Percentiles rank a stretch among this genome's conserved stretches.
These are phyloP conservation scores for Hyperoodon ampullatus DNA, from an alignment of 2,113 vertebrate genomes.

Conservation along the genomic window DNA sequence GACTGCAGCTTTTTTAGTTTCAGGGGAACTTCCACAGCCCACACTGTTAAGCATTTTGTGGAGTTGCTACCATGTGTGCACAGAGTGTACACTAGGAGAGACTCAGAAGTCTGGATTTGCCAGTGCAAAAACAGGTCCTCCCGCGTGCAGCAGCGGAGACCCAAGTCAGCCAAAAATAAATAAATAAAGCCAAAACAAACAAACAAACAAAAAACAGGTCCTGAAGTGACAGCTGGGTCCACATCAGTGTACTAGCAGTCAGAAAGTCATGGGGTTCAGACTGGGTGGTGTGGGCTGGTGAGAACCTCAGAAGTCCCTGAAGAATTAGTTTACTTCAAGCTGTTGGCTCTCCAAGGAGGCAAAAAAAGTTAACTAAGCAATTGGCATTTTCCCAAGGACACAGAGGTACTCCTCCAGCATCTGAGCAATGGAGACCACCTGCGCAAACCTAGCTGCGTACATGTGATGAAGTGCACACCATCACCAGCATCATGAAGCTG, in stretches of 20 bases:
- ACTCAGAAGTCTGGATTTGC: neutral
- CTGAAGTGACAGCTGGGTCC: neutral
- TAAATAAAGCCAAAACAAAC: too few species aligned
- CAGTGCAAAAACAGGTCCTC: neutral
- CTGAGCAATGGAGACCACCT: neutral
- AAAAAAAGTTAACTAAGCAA: conserved; percentile 23
- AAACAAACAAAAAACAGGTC: neutral
- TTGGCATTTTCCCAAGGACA: conserved; percentile 47
- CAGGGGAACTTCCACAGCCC: neutral
- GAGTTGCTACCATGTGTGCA: neutral
- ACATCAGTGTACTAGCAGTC: neutral
- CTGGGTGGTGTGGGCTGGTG: neutral
- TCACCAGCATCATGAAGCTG: conserved; percentile 55
- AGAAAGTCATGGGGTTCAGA: neutral
- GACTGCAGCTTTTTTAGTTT: neutral
- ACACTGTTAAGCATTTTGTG: neutral
- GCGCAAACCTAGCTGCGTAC: neutral
- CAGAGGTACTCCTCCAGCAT: neutral
- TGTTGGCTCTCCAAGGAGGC: conserved; percentile 19
- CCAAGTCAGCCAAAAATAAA: too few species aligned
- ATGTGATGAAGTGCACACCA: neutral
- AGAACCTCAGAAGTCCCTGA: neutral
- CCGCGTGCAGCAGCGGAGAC: too few species aligned
- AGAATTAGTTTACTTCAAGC: neutral
- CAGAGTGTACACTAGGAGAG: neutral